Evolutionary conservation across 2,113 vertebrate species (phyloP), one percentile per base, ranked within the genome.

Genomic region (Puntigrus tetrazona): DNA sequence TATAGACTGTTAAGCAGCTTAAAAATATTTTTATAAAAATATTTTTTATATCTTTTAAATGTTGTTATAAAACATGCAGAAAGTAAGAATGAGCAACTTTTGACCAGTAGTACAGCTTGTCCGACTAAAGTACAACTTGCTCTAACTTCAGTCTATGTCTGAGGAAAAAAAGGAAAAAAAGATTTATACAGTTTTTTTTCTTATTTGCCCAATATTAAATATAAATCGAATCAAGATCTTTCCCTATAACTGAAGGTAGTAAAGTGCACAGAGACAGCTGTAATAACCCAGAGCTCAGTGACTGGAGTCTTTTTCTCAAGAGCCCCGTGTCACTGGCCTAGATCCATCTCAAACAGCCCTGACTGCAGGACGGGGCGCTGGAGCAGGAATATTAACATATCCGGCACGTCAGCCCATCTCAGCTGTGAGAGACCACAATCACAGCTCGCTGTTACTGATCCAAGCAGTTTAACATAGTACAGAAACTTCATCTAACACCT

Each of bases 301-400:
- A 50, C 72, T 77, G 83, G 65, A 84, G 45, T 43, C 61, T 52
- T 76, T 87, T 87, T 80, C 89, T 47, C 20, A 76, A 72, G 22
- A 83, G 83, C 85, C 86, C 87, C 65, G 65, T 88, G 86, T 89
- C 86, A 61, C 86, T 91, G 93, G 91, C 92, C 93, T 90, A 92
- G 92, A 92, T 94, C 73, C 92, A 93, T 91, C 89, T 31, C 82
- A 93, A 93, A 92, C 91, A 93, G 91, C 90, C 85, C 87, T 82
- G n/a, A 67, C 50, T 76, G 29, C 57, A 77, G 9, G 80, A 74
- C 82, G 80, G 74, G 81, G 73, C 79, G 75, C 55, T 63, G 86
- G 89, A 89, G 85, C 82, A 74, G 80, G 29, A 76, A 83, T 65
- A 89, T 89, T 90, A 83, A 78, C 85, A 89, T 87, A 90, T 92